Percentiles rank a stretch among this genome's conserved stretches.
phyloP scores from a whole-genome alignment of 2,113 vertebrate genomes.

The Lepisosteus osseus region DNA sequence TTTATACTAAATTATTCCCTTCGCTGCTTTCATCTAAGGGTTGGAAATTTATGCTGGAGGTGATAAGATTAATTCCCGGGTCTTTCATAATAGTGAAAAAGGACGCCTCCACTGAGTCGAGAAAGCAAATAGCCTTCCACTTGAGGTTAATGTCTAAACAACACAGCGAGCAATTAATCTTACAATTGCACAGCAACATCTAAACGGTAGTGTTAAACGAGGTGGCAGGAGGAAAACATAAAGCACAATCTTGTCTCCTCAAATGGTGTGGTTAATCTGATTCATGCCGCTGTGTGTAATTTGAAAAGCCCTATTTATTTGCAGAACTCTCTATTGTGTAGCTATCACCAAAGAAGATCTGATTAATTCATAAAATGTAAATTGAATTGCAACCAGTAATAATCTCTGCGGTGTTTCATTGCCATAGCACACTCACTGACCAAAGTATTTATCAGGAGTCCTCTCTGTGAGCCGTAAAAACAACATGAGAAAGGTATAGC shows the following conservation, averaged over 20 bases:
- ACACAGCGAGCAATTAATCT: not conserved
- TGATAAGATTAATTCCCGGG: not conserved
- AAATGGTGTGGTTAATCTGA: too few species aligned
- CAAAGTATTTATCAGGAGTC: too few species aligned
- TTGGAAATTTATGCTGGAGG: conserved; percentile 2
- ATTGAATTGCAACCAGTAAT: too few species aligned
- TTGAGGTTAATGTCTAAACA: not conserved
- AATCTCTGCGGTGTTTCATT: too few species aligned
- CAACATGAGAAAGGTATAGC: too few species aligned
- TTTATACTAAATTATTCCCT: not conserved
- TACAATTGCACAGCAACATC: not conserved
- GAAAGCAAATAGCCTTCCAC: not conserved
- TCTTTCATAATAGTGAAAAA: not conserved
- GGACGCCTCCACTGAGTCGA: not conserved
- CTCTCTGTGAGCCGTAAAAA: too few species aligned
- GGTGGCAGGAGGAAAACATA: not conserved
- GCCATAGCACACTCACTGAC: too few species aligned
- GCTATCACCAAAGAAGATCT: too few species aligned
- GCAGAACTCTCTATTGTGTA: too few species aligned
- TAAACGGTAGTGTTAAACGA: not conserved
- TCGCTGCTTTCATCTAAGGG: not conserved
- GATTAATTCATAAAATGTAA: too few species aligned
- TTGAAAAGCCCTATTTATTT: too few species aligned
- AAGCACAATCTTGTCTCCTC: not conserved
- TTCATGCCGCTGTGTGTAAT: too few species aligned